Evolutionary conservation across 2,888 invertebrate genomes (phyloP).

Genomic region (Mesorhabditis spiculigera): DNA sequence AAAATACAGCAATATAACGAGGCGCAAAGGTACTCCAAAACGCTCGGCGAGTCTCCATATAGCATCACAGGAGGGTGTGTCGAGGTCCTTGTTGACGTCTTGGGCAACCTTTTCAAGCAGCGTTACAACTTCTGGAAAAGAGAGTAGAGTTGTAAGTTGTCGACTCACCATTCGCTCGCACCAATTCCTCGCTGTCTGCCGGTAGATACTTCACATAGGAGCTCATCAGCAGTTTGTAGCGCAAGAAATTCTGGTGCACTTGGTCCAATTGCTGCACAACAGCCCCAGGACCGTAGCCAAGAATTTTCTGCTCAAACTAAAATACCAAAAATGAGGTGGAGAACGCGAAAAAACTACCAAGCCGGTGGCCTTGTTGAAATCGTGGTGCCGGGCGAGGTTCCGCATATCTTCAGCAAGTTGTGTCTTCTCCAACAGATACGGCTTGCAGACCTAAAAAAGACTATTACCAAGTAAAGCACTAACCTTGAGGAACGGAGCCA

Average conservation of each 20-base stretch:
- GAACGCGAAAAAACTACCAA: constrained; percentile 19
- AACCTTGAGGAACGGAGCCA: constrained; percentile 45
- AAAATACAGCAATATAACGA: constrained; percentile 7
- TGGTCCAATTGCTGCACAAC: constrained; percentile 45
- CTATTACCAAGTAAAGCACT: neutral
- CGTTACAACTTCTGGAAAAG: constrained; percentile 35
- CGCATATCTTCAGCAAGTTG: constrained; percentile 33
- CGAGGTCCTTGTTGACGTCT: constrained; percentile 44
- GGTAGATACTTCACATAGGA: constrained; percentile 38
- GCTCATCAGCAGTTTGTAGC: constrained; percentile 47
- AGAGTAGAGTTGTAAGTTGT: neutral
- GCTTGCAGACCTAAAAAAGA: constrained; percentile 18
- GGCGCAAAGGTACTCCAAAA: constrained; percentile 32
- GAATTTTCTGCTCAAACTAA: constrained; percentile 40
- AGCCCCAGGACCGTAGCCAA: constrained; percentile 36
- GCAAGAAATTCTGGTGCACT: constrained; percentile 46
- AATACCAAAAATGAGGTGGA: constrained; percentile 7
- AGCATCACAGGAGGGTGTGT: constrained; percentile 38
- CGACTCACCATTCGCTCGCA: constrained; percentile 7
- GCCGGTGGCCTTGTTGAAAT: constrained; percentile 49
- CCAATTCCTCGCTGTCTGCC: constrained; percentile 24
- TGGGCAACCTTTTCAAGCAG: constrained; percentile 41
- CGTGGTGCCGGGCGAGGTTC: constrained; percentile 38
- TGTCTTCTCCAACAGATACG: constrained; percentile 46
- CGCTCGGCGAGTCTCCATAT: constrained; percentile 39